phyloP scores from a whole-genome alignment of 2,888 invertebrate genomes.

The Eucriotettix oculatus region DNA sequence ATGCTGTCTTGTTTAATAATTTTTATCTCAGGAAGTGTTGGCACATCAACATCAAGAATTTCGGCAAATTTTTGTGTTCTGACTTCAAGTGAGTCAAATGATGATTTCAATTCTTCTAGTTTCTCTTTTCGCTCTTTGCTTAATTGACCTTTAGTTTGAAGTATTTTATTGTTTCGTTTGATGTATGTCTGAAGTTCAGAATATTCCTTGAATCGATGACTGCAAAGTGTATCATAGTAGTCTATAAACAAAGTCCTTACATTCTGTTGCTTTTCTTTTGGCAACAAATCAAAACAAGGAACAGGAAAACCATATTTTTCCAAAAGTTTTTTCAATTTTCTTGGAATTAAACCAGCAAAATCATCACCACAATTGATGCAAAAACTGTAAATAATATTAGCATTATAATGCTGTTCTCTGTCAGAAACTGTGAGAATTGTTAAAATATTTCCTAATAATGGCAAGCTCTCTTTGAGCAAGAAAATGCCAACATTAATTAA shows the following conservation, averaged over 20 bases:
- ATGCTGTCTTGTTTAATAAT: not conserved
- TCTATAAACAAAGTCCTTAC: conserved; percentile 68
- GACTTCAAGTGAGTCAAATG: conserved; percentile 59
- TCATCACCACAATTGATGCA: conserved; percentile 94
- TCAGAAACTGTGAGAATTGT: conserved; percentile 79
- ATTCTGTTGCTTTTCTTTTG: conserved; percentile 74
- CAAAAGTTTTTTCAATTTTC: conserved; percentile 50
- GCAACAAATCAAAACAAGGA: conserved; percentile 64
- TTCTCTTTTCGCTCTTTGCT: conserved; percentile 76
- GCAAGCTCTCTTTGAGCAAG: conserved; percentile 65
- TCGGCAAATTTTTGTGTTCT: conserved; percentile 73
- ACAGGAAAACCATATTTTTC: conserved; percentile 42
- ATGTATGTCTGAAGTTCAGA: conserved; percentile 68
- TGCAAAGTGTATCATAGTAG: conserved; percentile 69
- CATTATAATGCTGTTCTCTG: conserved; percentile 86
- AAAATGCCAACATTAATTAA: conserved; percentile 76
- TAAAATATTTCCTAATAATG: conserved; percentile 65
- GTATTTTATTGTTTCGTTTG: conserved; percentile 67
- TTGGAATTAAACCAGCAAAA: conserved; percentile 67
- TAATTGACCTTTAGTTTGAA: conserved; percentile 86
- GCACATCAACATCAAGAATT: conserved; percentile 64
- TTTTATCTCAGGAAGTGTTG: conserved; percentile 36
- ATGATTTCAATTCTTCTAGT: conserved; percentile 53
- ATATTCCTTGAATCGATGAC: conserved; percentile 49
- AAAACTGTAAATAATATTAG: conserved; percentile 80